These are phyloP conservation scores for Pelodiscus sinensis DNA, from an alignment of 2,113 vertebrate species.

Conservation along the genomic window DNA sequence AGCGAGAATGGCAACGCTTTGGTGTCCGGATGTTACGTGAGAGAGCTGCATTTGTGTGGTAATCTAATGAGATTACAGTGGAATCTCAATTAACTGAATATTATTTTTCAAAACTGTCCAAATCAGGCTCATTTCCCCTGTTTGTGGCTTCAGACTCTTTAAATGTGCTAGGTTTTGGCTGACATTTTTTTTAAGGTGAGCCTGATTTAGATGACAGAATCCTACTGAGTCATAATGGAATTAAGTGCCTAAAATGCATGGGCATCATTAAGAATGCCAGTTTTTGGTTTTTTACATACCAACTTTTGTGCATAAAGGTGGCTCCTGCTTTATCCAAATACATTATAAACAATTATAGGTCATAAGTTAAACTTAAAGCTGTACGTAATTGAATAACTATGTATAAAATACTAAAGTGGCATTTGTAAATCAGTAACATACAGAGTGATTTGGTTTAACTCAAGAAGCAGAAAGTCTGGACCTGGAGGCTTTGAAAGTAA, in stretches of 20 bases:
- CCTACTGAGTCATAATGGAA: background rate
- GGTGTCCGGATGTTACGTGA: conserved; percentile 94
- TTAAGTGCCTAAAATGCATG: background rate
- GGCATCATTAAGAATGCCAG: background rate
- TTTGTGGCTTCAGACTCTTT: background rate
- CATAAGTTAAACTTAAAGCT: background rate
- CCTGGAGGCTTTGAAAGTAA: background rate
- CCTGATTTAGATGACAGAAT: background rate
- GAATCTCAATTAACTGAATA: background rate
- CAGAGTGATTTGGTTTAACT: background rate
- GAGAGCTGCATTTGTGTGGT: conserved; percentile 96
- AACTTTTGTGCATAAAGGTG: background rate
- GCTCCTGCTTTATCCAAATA: background rate
- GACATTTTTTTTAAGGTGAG: conserved; percentile 1
- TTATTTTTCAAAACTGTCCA: background rate
- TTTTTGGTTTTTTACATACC: background rate
- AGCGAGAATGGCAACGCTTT: conserved; percentile 95
- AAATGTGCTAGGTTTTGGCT: conserved; percentile 3
- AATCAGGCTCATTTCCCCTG: background rate
- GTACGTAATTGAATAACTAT: background rate
- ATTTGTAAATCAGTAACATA: background rate
- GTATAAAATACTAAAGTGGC: background rate
- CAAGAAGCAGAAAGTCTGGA: background rate
- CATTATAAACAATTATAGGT: background rate
- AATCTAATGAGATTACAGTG: background rate